Evolutionary conservation across 2,113 vertebrate genomes (phyloP).

Genomic region (Mormyrus iriodes): DNA sequence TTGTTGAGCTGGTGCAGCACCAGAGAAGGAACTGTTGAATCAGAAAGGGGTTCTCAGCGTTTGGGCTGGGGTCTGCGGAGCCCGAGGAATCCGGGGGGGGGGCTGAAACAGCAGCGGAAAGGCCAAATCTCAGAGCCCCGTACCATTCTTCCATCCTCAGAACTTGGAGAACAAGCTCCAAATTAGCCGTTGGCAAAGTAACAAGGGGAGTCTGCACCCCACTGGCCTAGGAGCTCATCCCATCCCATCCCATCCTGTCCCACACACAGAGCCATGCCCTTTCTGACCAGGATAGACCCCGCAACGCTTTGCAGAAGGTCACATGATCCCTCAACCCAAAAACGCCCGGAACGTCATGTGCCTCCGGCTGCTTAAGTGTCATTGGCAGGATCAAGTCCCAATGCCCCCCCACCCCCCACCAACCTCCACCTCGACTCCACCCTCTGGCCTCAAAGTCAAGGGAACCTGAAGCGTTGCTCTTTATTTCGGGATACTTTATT

Average conservation of each 20-base stretch:
- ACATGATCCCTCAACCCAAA: background rate
- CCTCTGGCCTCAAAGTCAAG: slow-evolving; percentile 31
- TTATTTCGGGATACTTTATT: slow-evolving; percentile 61
- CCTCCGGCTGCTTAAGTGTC: background rate
- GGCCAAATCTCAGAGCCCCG: background rate
- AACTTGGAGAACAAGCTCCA: background rate
- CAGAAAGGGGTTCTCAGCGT: background rate
- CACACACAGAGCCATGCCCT: background rate
- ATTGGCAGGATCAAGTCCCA: slow-evolving; percentile 6
- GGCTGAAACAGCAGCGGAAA: background rate
- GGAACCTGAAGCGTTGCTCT: slow-evolving; percentile 49
- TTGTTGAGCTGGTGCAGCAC: background rate
- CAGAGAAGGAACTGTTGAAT: background rate
- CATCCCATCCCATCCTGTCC: background rate
- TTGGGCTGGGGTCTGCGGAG: background rate
- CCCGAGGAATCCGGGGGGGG: background rate
- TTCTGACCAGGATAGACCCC: background rate
- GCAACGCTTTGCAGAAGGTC: background rate
- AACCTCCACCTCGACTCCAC: slow-evolving; percentile 34
- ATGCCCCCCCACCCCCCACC: background rate
- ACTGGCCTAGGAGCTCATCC: background rate
- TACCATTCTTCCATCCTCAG: background rate
- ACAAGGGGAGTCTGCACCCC: background rate
- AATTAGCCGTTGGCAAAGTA: background rate
- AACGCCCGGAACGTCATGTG: background rate